A percentile compares a stretch with the other conserved stretches of the same genome.
Conservation (phyloP, 2,797 vertebrate species). For the Carapus acus region DNA sequence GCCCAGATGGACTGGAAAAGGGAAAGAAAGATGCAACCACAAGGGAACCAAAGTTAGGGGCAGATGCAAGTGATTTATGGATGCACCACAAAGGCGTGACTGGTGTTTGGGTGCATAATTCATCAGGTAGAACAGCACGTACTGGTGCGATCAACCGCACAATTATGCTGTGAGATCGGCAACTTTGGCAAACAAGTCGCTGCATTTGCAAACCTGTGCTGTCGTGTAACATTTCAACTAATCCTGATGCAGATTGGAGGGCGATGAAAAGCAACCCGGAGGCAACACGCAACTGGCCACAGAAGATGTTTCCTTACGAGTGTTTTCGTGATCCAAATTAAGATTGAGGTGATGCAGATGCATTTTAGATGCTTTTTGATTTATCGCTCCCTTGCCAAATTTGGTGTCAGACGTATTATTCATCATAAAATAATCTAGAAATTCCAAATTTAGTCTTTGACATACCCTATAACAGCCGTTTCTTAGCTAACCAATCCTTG, state of each 20-base stretch:
- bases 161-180: constrained; percentile 9
- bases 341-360: too few species aligned
- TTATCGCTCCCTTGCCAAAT: too few species aligned
- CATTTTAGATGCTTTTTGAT: too few species aligned
- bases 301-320: too few species aligned
- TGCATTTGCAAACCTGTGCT: not conserved
- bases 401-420: too few species aligned
- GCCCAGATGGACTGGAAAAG: constrained; percentile 32
- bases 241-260: not conserved
- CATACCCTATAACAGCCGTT: too few species aligned
- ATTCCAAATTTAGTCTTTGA: too few species aligned
- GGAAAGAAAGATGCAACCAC: constrained; percentile 11
- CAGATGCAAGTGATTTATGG: constrained; percentile 1
- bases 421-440: too few species aligned
- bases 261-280: not conserved
- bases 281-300: too few species aligned
- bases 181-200: constrained; percentile 5
- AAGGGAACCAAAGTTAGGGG: not conserved
- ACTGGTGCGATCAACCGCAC: constrained; percentile 5
- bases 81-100: not conserved
- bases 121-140: constrained; percentile 18
- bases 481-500: too few species aligned
- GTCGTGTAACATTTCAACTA: constrained; percentile 5
- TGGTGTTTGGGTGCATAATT: constrained; percentile 15
- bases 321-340: too few species aligned